Evolutionary conservation across 2,113 vertebrate genomes (phyloP), one percentile per base, ranked within the genome.

Genomic region (Alexandromys fortis): DNA sequence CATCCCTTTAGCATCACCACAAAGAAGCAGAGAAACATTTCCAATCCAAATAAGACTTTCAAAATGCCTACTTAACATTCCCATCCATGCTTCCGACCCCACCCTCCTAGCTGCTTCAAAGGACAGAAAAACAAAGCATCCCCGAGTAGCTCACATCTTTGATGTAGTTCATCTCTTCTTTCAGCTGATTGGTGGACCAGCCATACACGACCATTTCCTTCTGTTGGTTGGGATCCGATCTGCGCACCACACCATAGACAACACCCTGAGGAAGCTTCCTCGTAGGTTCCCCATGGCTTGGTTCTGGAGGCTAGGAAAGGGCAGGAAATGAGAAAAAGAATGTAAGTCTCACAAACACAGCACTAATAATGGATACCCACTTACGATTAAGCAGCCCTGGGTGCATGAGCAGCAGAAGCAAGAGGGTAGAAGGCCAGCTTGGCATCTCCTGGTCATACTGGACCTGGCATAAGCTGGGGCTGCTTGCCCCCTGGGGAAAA

Each of bases 161-260:
- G 98, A 99, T 99, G 98, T 99, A 99, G 96, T 97, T 99, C 99
- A 99, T 99, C 97, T 99, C 99, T 97, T 99, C 99, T 75, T 99
- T 99, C 97, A 99, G 98, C 97, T 99, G 99, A 98, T 94, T 98
- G 97, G 99, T 98, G n/a, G 99, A 99, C 99, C 99, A 99, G 90
- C 99, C 99, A 28, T 99, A 99, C 21, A 99, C 99, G 98, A 99
- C 99, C 99, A 99, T 99, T 98, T 99, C 99, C 97, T 99, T 99
- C 98, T 99, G 99, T 94, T 98, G 98, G 90, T 99, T 99, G n/a
- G 99, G 97, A 96, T 99, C 98, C 0, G 98, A 98, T 97, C 99
- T 98, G 96, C 99, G 99, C 89, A 99, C 99, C 0, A 99, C 98
- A 0, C 99, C 99, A 26, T 99, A 99, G 72, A 99, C 99, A 98